These are phyloP conservation scores for Sylvia borin DNA, from an alignment of 2,797 vertebrate species.

Conservation along the genomic window DNA sequence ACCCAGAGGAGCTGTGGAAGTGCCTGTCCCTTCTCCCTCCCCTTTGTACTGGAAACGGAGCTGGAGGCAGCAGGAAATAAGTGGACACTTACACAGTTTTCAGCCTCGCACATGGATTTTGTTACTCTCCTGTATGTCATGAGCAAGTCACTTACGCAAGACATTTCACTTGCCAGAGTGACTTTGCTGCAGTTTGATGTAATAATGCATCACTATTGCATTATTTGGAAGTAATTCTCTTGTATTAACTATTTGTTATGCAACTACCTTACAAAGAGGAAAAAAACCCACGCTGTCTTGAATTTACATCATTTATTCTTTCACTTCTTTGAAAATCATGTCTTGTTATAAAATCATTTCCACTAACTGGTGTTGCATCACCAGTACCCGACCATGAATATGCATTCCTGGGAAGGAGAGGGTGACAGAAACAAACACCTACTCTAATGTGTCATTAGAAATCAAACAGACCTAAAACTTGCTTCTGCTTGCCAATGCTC, in stretches of 20 bases:
- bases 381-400: not conserved
- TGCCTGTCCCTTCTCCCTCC: not conserved
- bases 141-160: not conserved
- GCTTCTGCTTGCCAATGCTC: conserved; percentile 52
- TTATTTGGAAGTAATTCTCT: conserved; percentile 29
- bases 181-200: not conserved
- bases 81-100: not conserved
- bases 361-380: conserved; percentile 27
- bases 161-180: not conserved
- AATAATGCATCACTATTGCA: not conserved
- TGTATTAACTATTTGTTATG: not conserved
- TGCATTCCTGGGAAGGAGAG: conserved; percentile 31
- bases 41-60: not conserved
- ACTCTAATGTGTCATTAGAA: conserved; percentile 67
- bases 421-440: conserved; percentile 66
- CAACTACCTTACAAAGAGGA: not conserved
- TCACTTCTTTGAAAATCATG: conserved; percentile 1
- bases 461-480: conserved; percentile 63
- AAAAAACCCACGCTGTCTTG: rapidly evolving
- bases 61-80: not conserved
- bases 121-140: not conserved
- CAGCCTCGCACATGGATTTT: not conserved
- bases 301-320: not conserved
- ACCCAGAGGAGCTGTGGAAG: not conserved
- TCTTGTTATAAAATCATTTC: conserved; percentile 39